phyloP scores from a whole-genome alignment of 2,888 invertebrate genomes.

The Corythucha ciliata region DNA sequence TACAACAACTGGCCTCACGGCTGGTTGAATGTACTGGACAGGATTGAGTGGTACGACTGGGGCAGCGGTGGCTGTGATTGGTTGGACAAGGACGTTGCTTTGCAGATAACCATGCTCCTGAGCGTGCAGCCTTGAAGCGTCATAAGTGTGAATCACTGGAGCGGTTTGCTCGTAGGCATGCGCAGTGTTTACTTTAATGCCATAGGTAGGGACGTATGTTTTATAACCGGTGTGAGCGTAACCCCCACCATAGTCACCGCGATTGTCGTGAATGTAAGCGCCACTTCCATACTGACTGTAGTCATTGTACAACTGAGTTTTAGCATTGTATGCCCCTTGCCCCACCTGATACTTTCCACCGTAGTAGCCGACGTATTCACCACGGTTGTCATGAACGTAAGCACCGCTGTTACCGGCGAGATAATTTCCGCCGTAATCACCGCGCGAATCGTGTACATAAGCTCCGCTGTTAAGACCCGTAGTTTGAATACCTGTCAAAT shows the following conservation, averaged over 20 bases:
- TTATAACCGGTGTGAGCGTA: slow-evolving; percentile 16
- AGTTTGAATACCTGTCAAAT: too few species aligned
- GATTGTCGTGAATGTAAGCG: slow-evolving; percentile 24
- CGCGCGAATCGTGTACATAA: slow-evolving; percentile 24
- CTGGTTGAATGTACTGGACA: slow-evolving; percentile 21
- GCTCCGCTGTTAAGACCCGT: slow-evolving; percentile 16
- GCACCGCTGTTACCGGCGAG: slow-evolving; percentile 23
- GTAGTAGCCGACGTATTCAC: slow-evolving; percentile 19
- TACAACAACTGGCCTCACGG: slow-evolving; percentile 29
- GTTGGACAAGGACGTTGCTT: slow-evolving; percentile 24
- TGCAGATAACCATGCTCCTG: slow-evolving; percentile 23
- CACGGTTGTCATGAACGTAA: slow-evolving; percentile 24
- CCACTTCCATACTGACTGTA: slow-evolving; percentile 20
- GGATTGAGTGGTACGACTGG: slow-evolving; percentile 22
- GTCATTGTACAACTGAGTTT: slow-evolving; percentile 14
- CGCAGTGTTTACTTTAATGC: slow-evolving; percentile 10
- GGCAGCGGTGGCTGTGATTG: slow-evolving; percentile 23
- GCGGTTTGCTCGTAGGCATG: slow-evolving; percentile 22
- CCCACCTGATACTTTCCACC: slow-evolving; percentile 20
- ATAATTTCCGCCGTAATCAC: slow-evolving; percentile 15
- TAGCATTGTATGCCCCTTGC: slow-evolving; percentile 17
- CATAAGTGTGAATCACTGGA: slow-evolving; percentile 22
- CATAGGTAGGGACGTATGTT: slow-evolving; percentile 10
- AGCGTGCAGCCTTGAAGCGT: slow-evolving; percentile 14
- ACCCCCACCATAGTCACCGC: slow-evolving; percentile 22